phyloP scores from a whole-genome alignment of 30 jellyfish, hydroid and myxozoan species.

The Turritopsis dohrnii region DNA sequence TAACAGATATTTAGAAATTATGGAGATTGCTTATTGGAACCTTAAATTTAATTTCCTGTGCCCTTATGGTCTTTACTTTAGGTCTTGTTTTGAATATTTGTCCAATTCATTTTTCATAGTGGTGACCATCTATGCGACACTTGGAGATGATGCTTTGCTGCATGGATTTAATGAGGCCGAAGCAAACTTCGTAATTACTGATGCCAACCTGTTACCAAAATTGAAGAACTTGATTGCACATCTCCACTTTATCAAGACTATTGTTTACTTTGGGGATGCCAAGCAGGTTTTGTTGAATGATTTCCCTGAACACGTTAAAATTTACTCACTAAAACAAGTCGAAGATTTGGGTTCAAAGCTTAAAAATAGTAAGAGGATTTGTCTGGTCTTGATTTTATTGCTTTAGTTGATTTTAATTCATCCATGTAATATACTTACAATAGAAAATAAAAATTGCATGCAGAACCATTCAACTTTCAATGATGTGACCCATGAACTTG shows the following conservation, averaged over 20 bases:
- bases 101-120: conserved; percentile 34
- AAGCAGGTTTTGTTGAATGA: conserved; percentile 57
- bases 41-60: too few species aligned
- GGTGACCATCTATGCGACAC: conserved; percentile 90
- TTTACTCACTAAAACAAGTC: conserved; percentile 54
- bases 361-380: conserved; percentile 39
- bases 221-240: conserved; percentile 57
- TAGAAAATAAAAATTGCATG: too few species aligned
- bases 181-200: conserved; percentile 53
- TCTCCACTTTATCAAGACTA: conserved; percentile 49
- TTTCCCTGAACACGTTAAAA: conserved; percentile 56
- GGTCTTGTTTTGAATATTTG: not conserved
- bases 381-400: not conserved
- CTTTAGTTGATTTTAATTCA: not conserved
- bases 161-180: conserved; percentile 90
- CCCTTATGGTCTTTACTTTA: not conserved
- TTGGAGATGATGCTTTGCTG: conserved; percentile 88
- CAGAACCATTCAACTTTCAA: too few species aligned
- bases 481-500: too few species aligned
- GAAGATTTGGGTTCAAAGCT: conserved; percentile 68
- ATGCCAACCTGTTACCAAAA: conserved; percentile 70
- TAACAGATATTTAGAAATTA: too few species aligned
- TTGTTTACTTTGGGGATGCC: conserved; percentile 77
- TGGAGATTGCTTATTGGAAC: too few species aligned
- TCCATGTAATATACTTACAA: too few species aligned